These are phyloP conservation scores for Stenopsyche tienmushanensis DNA, from an alignment of 1,140 invertebrate species.

Conservation along the genomic window DNA sequence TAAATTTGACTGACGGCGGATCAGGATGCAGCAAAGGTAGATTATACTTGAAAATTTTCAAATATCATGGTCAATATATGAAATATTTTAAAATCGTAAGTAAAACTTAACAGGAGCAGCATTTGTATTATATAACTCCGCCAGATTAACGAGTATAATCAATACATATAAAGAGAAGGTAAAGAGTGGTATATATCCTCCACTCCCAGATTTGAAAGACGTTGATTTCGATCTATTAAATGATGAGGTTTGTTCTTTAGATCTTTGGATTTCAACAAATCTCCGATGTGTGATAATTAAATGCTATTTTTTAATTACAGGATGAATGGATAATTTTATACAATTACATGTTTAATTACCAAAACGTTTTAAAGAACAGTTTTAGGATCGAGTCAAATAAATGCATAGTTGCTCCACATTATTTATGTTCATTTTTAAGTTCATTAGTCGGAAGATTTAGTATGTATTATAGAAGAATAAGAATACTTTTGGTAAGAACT, in stretches of 20 bases:
- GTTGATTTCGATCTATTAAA: constrained; percentile 62
- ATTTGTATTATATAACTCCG: constrained; percentile 74
- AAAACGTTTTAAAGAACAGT: constrained; percentile 57
- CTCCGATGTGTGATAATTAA: no score
- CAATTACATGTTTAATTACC: constrained; percentile 63
- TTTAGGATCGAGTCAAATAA: constrained; percentile 52
- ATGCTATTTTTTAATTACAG: constrained; percentile 47
- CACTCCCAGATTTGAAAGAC: constrained; percentile 55
- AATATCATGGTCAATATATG: constrained; percentile 6
- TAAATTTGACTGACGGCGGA: constrained; percentile 48
- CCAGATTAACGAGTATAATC: constrained; percentile 63
- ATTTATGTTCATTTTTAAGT: constrained; percentile 63
- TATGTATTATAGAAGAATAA: constrained; percentile 67
- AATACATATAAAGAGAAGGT: constrained; percentile 60
- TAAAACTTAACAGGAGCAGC: constrained; percentile 55
- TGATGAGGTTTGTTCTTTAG: constrained; percentile 57
- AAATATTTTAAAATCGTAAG: neutral
- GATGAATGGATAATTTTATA: constrained; percentile 73
- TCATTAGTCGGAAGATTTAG: constrained; percentile 65
- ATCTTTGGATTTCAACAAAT: neutral
- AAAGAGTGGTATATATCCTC: constrained; percentile 54
- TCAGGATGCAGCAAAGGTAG: constrained; percentile 50
- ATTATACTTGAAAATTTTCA: constrained; percentile 15
- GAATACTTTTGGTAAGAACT: constrained; percentile 68
- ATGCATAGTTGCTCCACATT: constrained; percentile 59